These are phyloP conservation scores for Tenualosa ilisha DNA, from an alignment of 2,797 vertebrate species.

Conservation along the genomic window DNA sequence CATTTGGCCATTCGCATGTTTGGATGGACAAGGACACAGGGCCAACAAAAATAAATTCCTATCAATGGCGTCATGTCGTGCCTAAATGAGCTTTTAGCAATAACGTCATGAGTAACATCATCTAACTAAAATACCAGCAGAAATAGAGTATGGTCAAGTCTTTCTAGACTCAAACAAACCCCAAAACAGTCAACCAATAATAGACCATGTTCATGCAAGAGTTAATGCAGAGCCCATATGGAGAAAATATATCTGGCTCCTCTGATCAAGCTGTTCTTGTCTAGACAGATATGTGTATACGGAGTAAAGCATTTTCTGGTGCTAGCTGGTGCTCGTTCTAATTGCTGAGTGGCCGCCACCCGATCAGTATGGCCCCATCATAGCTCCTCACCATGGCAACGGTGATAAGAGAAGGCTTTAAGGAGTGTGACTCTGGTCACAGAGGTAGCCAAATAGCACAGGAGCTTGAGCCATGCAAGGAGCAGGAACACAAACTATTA, in stretches of 20 bases:
- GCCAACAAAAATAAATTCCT: neutral
- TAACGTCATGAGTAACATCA: neutral
- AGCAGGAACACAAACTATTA: neutral
- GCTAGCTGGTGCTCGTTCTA: neutral
- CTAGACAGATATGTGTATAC: neutral
- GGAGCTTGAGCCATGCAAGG: neutral
- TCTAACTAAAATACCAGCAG: no score
- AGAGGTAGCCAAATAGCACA: slow-evolving; percentile 64
- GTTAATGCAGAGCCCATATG: no score
- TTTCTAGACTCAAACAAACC: neutral
- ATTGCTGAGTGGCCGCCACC: slow-evolving; percentile 2
- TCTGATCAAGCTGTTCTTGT: neutral
- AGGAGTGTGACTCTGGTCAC: slow-evolving; percentile 47
- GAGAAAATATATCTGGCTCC: no score
- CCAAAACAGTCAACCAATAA: no score
- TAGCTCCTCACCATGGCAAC: slow-evolving; percentile 50
- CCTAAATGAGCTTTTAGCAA: neutral
- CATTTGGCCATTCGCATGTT: neutral
- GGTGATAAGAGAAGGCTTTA: slow-evolving; percentile 40
- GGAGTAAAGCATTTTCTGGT: neutral
- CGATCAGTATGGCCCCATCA: slow-evolving; percentile 35
- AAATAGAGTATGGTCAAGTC: no score
- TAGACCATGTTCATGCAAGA: no score
- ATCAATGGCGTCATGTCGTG: neutral
- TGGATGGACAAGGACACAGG: neutral